Evolutionary conservation across 2,797 vertebrate species (phyloP).

Genomic region (Mus minutoides): DNA sequence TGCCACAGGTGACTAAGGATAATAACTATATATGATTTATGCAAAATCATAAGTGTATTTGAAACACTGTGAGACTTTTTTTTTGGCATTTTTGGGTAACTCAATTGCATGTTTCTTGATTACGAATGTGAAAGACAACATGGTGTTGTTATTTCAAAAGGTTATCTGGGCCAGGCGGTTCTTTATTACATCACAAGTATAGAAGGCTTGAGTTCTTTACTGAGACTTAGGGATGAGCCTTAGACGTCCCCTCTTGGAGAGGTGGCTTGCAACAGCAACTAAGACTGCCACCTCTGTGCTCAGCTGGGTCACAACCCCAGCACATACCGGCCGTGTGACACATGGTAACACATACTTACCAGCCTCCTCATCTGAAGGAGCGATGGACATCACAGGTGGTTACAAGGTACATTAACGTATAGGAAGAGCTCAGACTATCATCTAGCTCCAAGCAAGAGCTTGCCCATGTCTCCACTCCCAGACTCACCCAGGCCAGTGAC

Average conservation of each 20-base stretch:
- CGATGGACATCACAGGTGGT: neutral
- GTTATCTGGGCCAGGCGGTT: neutral
- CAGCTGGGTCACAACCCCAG: neutral
- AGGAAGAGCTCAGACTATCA: neutral
- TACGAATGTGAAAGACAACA: neutral
- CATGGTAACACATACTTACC: neutral
- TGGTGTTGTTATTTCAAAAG: neutral
- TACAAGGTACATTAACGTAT: neutral
- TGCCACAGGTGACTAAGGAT: neutral
- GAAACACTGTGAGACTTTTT: neutral
- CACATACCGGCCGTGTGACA: neutral
- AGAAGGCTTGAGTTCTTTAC: neutral
- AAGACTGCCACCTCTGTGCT: neutral
- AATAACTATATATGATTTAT: neutral
- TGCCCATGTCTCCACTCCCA: neutral
- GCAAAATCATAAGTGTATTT: neutral
- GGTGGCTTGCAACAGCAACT: neutral
- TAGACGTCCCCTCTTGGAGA: neutral
- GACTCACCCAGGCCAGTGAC: neutral
- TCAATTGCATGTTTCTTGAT: neutral
- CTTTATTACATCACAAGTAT: neutral
- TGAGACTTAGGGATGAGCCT: neutral
- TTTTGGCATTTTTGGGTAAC: neutral
- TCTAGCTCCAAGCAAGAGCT: neutral
- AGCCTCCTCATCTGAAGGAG: neutral